Evolutionary conservation across 2,113 vertebrate genomes (phyloP), one percentile per base, ranked within the genome.

Genomic region (Merops nubicus): DNA sequence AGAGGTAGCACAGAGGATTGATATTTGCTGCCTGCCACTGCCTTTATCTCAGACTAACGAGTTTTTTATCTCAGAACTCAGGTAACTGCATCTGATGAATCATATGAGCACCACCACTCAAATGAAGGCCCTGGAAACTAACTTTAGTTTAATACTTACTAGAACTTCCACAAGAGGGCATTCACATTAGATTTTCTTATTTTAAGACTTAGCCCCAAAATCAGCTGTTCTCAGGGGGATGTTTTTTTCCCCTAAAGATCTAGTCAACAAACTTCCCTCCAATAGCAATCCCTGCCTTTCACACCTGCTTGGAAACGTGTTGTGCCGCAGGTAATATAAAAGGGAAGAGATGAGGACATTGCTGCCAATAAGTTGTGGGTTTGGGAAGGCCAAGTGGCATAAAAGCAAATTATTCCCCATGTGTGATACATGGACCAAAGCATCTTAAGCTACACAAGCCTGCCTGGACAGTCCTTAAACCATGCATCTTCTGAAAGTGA

Each of bases 241-340:
- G 5, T 0, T 18, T 34, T 28, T 64, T 26, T 45, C 12, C 3
- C 5, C 15, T 31, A 19, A 15, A 78, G 8, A 29, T 22, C 8
- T 14, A 45, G 36, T 13, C 29, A 75, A 83, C 20, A 67, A 85
- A 34, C 33, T 74, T 77, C 9, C 22, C 28, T n/a, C 8, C 15
- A 76, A 62, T 33, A 64, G 40, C 53, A 72, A 11, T 8, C 8
- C 8, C 38, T 47, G 57, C 4, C 51, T 79, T 26, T 76, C 38
- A 6, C 22, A 62, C 0, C 0, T 0, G 1, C 26, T 73, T 38
- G 23, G 9, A 45, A 88, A 22, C 9, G 65, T 2, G 13, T 43
- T 43, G 15, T 10, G 6, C 34, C 34, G 59, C 34, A 26, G 12
- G 6, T 20, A 38, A 42, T 0, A 3, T 23, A 29, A 59, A 75